Conservation (phyloP, 2,113 vertebrate species). For the Speoplatyrhinus poulsoni region DNA sequence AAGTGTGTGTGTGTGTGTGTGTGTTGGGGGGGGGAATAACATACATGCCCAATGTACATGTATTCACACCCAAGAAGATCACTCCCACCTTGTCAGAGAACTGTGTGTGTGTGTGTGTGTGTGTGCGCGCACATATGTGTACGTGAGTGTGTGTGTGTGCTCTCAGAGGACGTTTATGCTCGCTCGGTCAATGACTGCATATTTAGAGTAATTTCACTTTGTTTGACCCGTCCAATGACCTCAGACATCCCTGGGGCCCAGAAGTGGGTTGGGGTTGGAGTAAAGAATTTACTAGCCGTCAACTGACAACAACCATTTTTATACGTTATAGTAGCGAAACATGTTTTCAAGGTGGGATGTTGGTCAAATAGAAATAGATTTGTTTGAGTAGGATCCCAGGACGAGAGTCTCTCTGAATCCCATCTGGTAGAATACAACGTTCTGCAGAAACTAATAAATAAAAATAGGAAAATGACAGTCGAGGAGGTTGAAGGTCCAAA, state of each 20-base stretch:
- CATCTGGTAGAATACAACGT: constrained; percentile 9
- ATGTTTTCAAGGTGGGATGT: too few relatives aligned
- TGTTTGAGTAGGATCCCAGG: too few relatives aligned
- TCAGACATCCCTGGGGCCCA: constrained; percentile 3
- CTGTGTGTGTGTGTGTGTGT: not conserved
- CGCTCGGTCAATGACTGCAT: not conserved
- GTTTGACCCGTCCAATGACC: not conserved
- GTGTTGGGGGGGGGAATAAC: too few relatives aligned
- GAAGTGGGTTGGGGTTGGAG: not conserved
- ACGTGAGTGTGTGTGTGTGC: constrained; percentile 1
- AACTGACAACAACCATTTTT: too few relatives aligned
- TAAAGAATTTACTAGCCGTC: too few relatives aligned
- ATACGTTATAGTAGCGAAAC: too few relatives aligned
- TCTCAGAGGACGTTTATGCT: constrained; percentile 18
- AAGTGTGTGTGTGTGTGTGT: not conserved
- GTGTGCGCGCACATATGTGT: not conserved
- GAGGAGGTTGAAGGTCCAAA: not conserved
- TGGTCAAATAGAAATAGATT: too few relatives aligned
- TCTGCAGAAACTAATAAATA: not conserved
- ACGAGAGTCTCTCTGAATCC: not conserved
- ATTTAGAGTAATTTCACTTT: constrained; percentile 22
- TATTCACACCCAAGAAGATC: not conserved
- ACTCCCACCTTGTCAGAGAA: not conserved
- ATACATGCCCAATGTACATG: not conserved
- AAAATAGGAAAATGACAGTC: not conserved